phyloP scores from a whole-genome alignment of 1,140 invertebrate species.

The Bombus soroeensis region DNA sequence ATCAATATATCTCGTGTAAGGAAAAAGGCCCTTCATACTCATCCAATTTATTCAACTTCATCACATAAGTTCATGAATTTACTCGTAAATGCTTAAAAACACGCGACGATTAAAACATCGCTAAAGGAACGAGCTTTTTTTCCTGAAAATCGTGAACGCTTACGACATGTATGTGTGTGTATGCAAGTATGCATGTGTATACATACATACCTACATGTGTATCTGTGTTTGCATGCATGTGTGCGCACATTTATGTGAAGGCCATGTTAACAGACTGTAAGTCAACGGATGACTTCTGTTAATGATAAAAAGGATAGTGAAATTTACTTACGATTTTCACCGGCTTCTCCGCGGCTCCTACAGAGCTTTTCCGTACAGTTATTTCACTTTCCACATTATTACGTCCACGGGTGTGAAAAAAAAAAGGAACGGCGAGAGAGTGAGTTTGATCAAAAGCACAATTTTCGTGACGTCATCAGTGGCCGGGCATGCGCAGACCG shows the following conservation, averaged over 20 bases:
- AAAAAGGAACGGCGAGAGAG: constrained; percentile 59
- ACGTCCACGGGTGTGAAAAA: constrained; percentile 59
- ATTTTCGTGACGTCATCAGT: constrained; percentile 82
- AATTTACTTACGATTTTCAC: constrained; percentile 73
- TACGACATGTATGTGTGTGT: background rate
- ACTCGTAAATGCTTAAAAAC: background rate
- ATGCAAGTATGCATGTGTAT: background rate
- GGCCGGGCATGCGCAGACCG: constrained; percentile 78
- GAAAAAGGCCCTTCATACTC: background rate
- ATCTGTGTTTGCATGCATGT: background rate
- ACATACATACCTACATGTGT: background rate
- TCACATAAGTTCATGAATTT: background rate
- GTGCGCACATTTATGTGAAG: constrained; percentile 64
- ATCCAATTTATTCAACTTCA: background rate
- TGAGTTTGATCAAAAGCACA: constrained; percentile 80
- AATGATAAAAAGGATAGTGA: constrained; percentile 62
- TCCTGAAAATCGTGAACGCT: constrained; percentile 38
- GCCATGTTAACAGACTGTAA: constrained; percentile 72
- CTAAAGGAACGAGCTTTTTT: constrained; percentile 29
- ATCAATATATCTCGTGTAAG: constrained; percentile 66
- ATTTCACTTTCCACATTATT: constrained; percentile 76
- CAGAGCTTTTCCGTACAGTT: constrained; percentile 62
- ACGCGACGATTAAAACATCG: constrained; percentile 13
- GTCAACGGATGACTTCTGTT: constrained; percentile 59
- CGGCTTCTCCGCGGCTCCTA: constrained; percentile 68